Percentiles rank a stretch among this genome's conserved stretches.
phyloP scores from a whole-genome alignment of 2,888 invertebrate species.

The Drosophila hawaiiensis region DNA sequence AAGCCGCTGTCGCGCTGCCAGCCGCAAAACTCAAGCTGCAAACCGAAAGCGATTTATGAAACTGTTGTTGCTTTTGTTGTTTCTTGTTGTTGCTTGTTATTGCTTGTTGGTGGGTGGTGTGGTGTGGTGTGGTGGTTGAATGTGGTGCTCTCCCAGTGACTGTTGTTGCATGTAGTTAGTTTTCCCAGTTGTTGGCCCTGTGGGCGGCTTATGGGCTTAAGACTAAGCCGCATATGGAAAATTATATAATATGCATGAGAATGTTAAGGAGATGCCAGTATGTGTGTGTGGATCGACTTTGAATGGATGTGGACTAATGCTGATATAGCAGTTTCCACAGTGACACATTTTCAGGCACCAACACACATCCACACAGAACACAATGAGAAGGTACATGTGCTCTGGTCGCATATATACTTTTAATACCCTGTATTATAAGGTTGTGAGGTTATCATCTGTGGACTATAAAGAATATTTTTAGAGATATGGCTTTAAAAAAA shows the following conservation, averaged over 20 bases:
- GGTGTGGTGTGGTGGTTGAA: conserved; percentile 1
- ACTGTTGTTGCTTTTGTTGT: conserved; percentile 21
- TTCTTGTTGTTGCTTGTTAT: conserved; percentile 18
- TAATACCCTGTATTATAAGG: neutral
- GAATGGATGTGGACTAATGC: conserved; percentile 41
- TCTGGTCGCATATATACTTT: neutral
- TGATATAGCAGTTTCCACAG: conserved; percentile 65
- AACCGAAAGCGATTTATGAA: conserved; percentile 72
- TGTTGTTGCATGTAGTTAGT: conserved; percentile 36
- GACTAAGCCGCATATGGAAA: conserved; percentile 77
- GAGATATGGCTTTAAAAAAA: neutral
- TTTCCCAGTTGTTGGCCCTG: conserved; percentile 47
- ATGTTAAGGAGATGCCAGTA: conserved; percentile 17
- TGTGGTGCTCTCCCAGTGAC: neutral
- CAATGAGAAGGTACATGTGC: conserved; percentile 4
- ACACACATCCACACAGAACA: conserved; percentile 2
- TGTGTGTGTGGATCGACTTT: conserved; percentile 34
- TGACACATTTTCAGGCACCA: conserved; percentile 60
- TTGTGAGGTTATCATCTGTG: neutral
- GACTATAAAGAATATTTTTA: neutral
- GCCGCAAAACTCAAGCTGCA: conserved; percentile 63
- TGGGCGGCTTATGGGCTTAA: conserved; percentile 56
- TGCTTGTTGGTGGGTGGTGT: conserved; percentile 12
- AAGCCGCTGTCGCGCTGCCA: conserved; percentile 59
- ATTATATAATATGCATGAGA: conserved; percentile 73